Evolutionary conservation across 2,888 invertebrate genomes (phyloP).

Genomic region (Alentia gelatinosa): DNA sequence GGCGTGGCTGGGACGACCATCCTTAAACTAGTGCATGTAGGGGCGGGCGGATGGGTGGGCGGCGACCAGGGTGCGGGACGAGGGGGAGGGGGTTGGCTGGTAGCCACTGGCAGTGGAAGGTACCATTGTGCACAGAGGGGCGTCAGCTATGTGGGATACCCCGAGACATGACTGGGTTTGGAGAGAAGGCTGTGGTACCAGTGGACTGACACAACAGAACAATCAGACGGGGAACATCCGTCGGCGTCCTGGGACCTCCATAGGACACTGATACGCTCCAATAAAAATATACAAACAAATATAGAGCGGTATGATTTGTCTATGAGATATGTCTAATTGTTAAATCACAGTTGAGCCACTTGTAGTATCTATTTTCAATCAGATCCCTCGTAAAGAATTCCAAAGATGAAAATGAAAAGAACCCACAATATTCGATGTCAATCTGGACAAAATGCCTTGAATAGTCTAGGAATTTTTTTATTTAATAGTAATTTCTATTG

Average conservation of each 20-base stretch:
- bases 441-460: no score
- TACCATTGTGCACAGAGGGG: not conserved
- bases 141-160: not conserved
- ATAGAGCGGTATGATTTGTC: no score
- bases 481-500: no score
- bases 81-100: not conserved
- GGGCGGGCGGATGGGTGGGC: not conserved
- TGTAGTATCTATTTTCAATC: no score
- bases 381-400: no score
- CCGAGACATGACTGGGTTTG: not conserved
- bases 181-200: not conserved
- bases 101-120: not conserved
- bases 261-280: no score
- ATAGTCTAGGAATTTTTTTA: no score
- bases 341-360: no score
- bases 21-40: slow-evolving; percentile 1
- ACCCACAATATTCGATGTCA: no score
- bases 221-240: not conserved
- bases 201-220: not conserved
- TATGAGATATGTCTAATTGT: no score
- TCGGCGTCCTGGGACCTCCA: not conserved
- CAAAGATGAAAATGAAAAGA: no score
- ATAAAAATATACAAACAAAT: no score
- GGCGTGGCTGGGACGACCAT: slow-evolving; percentile 1
- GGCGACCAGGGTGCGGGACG: not conserved